These are phyloP conservation scores for Leptatherina wallacei DNA, from an alignment of 2,797 vertebrate genomes.

Conservation along the genomic window DNA sequence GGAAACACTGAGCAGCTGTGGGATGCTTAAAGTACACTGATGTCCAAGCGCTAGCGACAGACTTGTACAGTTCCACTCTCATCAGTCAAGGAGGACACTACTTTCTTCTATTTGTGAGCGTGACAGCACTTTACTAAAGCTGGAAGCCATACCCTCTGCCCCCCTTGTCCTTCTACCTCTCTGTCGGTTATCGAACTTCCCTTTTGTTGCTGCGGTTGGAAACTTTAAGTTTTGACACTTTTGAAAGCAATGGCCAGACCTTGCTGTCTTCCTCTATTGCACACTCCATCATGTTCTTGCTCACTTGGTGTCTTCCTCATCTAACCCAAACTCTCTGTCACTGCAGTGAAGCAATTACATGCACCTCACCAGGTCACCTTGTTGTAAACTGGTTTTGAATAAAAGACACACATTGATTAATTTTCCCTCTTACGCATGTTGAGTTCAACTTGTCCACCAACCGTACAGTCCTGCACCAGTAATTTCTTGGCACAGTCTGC, in stretches of 20 bases:
- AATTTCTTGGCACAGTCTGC: neutral
- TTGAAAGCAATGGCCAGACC: conserved; percentile 84
- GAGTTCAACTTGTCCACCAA: neutral
- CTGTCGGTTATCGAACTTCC: conserved; percentile 84
- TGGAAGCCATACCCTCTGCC: conserved; percentile 23
- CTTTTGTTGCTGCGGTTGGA: conserved; percentile 88
- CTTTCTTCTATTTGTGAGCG: conserved; percentile 35
- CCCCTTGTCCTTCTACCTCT: conserved; percentile 39
- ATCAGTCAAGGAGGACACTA: conserved; percentile 51
- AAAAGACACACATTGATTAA: neutral
- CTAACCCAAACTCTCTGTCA: conserved; percentile 25
- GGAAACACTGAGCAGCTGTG: conserved; percentile 24
- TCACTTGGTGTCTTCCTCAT: conserved; percentile 63
- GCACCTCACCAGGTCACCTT: conserved; percentile 5
- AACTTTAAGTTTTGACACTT: conserved; percentile 89
- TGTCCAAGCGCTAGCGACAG: conserved; percentile 33
- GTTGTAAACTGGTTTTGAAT: neutral
- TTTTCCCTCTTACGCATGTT: conserved; percentile 1
- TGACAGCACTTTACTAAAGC: conserved; percentile 21
- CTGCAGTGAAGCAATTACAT: conserved; percentile 10
- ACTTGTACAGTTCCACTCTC: conserved; percentile 7
- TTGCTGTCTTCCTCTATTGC: conserved; percentile 80
- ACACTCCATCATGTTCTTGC: conserved; percentile 68
- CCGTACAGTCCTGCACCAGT: neutral
- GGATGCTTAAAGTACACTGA: conserved; percentile 26